Evolutionary conservation across 2,888 invertebrate genomes (phyloP).

Genomic region (Drosophila melanocephala): DNA sequence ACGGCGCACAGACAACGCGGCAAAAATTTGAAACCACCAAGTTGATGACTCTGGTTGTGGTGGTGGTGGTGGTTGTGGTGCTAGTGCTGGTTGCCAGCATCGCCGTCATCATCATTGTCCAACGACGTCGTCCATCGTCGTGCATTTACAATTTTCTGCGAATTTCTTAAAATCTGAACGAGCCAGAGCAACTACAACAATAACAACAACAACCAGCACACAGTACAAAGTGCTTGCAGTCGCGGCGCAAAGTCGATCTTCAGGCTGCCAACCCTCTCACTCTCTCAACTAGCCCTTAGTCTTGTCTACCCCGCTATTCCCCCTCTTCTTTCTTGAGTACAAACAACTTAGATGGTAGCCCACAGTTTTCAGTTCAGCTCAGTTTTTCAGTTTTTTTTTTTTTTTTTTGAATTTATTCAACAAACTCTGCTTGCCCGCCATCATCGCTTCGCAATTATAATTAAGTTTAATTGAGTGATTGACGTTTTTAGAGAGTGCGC

Average conservation of each 20-base stretch:
- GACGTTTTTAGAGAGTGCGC: slow-evolving; percentile 84
- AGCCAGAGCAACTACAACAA: slow-evolving; percentile 34
- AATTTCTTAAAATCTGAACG: slow-evolving; percentile 78
- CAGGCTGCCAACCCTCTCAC: slow-evolving; percentile 1
- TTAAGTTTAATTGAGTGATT: slow-evolving; percentile 85
- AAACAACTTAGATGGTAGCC: slow-evolving; percentile 2
- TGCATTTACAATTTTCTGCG: slow-evolving; percentile 80
- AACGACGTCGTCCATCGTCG: slow-evolving; percentile 53
- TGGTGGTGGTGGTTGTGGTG: slow-evolving; percentile 11
- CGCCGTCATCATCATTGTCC: slow-evolving; percentile 56
- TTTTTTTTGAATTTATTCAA: slow-evolving; percentile 54
- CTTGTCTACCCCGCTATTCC: neutral
- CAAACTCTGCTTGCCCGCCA: slow-evolving; percentile 71
- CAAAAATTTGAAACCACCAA: slow-evolving; percentile 48
- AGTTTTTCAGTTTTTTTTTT: neutral
- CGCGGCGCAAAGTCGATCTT: slow-evolving; percentile 19
- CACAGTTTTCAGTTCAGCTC: slow-evolving; percentile 11
- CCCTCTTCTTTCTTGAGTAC: neutral
- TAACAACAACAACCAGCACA: slow-evolving; percentile 7
- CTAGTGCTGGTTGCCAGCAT: slow-evolving; percentile 30
- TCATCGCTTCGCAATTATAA: slow-evolving; percentile 84
- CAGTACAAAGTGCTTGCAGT: slow-evolving; percentile 40
- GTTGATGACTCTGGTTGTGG: slow-evolving; percentile 26
- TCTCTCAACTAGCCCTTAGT: slow-evolving; percentile 33
- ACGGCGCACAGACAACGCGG: slow-evolving; percentile 23